Evolutionary conservation across 2,113 vertebrate species (phyloP), one percentile per base, ranked within the genome.

Genomic region (Thunnus maccoyii): DNA sequence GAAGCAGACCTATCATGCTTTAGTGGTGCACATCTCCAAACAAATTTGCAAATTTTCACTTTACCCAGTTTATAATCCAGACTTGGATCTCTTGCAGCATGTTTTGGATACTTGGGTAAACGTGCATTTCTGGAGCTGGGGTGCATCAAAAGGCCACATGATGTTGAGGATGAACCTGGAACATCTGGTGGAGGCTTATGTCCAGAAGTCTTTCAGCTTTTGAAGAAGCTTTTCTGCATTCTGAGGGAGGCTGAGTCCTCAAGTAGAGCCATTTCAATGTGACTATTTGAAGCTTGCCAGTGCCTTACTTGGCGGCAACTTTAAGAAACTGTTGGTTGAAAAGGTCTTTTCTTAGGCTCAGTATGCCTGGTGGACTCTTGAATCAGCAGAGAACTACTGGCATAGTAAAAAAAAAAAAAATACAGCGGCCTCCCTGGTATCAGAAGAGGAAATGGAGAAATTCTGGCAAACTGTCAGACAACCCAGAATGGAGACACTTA

Each of bases 271-370:
- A 25, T 16, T 50, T 58, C 60, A 52, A 44, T 20, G 41, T 9
- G 36, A 2, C 25, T 32, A 36, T 56, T 52, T 56, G 41, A 61
- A 63, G 44, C 9, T 61, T 13, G 66, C 57, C 82, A 80, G 16
- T 3, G n/a, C 36, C 27, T 25, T 20, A 50, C 50, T 69, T 78
- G 62, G 78, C 78, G 57, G 56, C 61, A 74, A 20, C 9, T 16
- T 67, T 51, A 52, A 56, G 51, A 64, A 70, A 78, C 1, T 46
- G 32, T 55, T 78, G 16, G 6, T 60, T 70, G 32, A 30, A 82
- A 78, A 64, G 47, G 7, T 1, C n/a, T 77, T 50, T 46, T 36
- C 8, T 51, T 16, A 15, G 52, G 20, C 41, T 68, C 11, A n/a
- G 72, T 55, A 61, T 2, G 5, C 25, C 6, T 20, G 20, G 44